Evolutionary conservation across 2,113 vertebrate genomes (phyloP), one percentile per base, ranked within the genome.

Genomic region (Nibea albiflora): DNA sequence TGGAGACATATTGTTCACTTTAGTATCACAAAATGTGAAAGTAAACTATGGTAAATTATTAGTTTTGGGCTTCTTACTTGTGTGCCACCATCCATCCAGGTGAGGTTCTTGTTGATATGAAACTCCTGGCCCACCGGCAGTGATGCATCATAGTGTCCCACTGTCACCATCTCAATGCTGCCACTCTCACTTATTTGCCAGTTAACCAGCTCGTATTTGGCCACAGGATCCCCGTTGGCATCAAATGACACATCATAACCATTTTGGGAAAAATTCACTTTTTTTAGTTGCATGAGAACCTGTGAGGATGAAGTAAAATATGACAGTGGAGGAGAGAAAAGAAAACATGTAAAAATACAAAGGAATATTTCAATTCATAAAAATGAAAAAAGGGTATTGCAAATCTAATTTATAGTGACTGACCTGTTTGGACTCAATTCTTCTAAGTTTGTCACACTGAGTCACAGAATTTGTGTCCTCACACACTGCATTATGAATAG

Each of bases 181-280:
- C 92, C 90, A 26, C 56, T 60, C 26, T 71, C 5, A 62, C 19
- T 76, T 70, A 49, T 81, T 39, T 94, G 90, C 94, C 94, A 95
- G 84, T 93, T 95, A 26, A 94, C 85, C 49, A 93, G 70, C 49
- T 94, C 93, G 28, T 93, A 95, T 10, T 15, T 72, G 26, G 93
- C 90, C 54, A 89, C 78, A 31, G 92, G 92, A 26, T 95, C 94
- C 2, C 93, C 93, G 7, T 92, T 94, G 19, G 47, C 46, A 80
- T 94, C 89, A 46, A 95, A 94, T 12, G 90, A 92, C 28, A 94
- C 86, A 15, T 60, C 35, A 61, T 92, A 89, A 54, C 91, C 88
- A 64, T 92, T 93, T 16, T 16, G 76, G 2, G 90, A 81, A 80
- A 94, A 94, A 60, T 90, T 87, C 0, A 94, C 93, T 60, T 54